phyloP scores from a whole-genome alignment of 2,888 invertebrate genomes.

The Dugesia japonica region DNA sequence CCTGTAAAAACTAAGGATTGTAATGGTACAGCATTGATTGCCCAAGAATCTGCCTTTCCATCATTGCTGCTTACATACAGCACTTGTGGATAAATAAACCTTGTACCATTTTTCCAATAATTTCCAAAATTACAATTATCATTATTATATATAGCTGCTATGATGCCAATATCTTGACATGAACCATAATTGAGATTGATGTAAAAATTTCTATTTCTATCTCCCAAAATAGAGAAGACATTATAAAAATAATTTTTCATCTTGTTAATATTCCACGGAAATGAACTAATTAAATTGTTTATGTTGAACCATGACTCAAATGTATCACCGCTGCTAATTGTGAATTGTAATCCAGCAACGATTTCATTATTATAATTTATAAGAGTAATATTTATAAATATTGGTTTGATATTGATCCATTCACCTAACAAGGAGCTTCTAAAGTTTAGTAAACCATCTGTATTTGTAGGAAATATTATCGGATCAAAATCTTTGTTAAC shows the following conservation, averaged over 20 bases:
- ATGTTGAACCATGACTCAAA: background rate
- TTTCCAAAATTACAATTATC: background rate
- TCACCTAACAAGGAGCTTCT: background rate
- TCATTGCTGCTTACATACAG: background rate
- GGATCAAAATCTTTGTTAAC: too few relatives aligned
- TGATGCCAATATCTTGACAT: background rate
- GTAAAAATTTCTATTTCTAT: background rate
- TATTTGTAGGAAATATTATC: too few relatives aligned
- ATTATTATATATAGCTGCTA: background rate
- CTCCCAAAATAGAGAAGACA: background rate
- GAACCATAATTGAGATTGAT: background rate
- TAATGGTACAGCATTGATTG: background rate
- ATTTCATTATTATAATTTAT: background rate
- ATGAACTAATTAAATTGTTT: background rate
- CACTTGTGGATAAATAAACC: background rate
- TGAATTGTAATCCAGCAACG: background rate
- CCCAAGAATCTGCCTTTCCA: background rate
- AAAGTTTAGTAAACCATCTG: background rate
- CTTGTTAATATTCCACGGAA: background rate
- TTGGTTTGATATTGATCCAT: background rate
- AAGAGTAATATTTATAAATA: background rate
- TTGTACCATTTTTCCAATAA: background rate
- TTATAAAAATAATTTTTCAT: background rate
- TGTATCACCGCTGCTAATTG: background rate
- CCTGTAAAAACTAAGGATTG: background rate